Evolutionary conservation across 2,113 vertebrate species (phyloP), one percentile per base, ranked within the genome.

Genomic region (Oenanthe oenanthe): DNA sequence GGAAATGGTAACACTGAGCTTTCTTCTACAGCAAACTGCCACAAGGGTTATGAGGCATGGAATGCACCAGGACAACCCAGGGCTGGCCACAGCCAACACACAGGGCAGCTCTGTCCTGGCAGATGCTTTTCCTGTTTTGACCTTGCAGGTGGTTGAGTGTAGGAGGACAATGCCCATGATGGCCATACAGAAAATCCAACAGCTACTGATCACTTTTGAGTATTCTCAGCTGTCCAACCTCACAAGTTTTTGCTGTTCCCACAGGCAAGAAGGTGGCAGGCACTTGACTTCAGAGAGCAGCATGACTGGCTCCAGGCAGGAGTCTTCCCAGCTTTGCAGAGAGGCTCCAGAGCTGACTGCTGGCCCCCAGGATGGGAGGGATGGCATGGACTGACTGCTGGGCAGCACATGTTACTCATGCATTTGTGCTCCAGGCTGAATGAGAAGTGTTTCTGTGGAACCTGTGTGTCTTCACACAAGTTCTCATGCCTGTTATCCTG

Each of bases 401-500:
- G 57, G 70, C 50, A 85, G 74, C 80, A 70, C 38, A 3, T 10
- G 32, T 43, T 38, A 13, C 76, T 89, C 13, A 7, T 0, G 14
- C 24, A 12, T 77, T 77, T 85, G 43, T 74, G 51, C 66, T 87
- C 57, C 61, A 68, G 77, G 43, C 70, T 72, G 74, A 92, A 48
- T 1, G 2, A 75, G 34, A 43, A 70, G 14, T 5, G 31, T 48
- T 89, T 71, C 73, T 89, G 56, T 82, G 66, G 74, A 95, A 93
- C 90, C 82, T 76, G 51, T 0, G 0, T 9, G 7, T 61, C 50
- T 73, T 87, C 65, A 65, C 3, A 4, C 71, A 79, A 78, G 42
- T 85, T 48, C 90, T 93, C 58, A 1, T 48, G 87, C 88, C 85
- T 95, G 88, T 45, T 89, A 75, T 73, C 45, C 93, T 95, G 93